Conservation (phyloP, 2,797 vertebrate species). For the Sebastes dallii region DNA sequence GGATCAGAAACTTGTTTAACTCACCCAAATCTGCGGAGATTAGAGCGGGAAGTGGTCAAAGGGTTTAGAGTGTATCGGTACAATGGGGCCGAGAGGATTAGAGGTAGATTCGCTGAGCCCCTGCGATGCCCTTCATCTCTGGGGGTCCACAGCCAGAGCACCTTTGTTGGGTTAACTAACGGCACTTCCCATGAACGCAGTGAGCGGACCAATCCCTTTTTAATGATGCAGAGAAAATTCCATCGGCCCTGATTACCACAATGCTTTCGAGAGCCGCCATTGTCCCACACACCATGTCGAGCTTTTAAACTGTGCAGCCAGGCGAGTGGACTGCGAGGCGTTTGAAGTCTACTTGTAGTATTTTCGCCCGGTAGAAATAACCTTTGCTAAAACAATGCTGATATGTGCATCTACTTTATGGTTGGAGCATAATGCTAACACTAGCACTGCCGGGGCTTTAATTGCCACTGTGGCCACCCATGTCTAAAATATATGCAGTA, state of each 20-base stretch:
- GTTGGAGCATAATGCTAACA: conserved; percentile 28
- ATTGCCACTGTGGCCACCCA: conserved; percentile 43
- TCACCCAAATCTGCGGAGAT: conserved; percentile 68
- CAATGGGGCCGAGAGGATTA: conserved; percentile 75
- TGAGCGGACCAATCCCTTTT: conserved; percentile 77
- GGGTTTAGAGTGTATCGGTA: conserved; percentile 66
- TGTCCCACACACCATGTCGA: conserved; percentile 67
- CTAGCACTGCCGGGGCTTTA: conserved; percentile 24
- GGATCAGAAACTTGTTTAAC: conserved; percentile 73
- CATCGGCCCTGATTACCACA: conserved; percentile 70
- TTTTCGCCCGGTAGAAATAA: conserved; percentile 23
- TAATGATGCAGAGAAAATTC: conserved; percentile 81
- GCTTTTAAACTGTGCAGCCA: conserved; percentile 74
- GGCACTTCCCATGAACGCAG: conserved; percentile 73
- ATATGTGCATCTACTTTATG: conserved; percentile 49
- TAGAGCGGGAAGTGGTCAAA: conserved; percentile 75
- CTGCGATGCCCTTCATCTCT: conserved; percentile 75
- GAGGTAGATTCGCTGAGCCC: conserved; percentile 64
- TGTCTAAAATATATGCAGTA: conserved; percentile 45
- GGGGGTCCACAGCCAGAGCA: conserved; percentile 69
- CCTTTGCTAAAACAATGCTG: conserved; percentile 42
- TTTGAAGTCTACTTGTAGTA: conserved; percentile 58
- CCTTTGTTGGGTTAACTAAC: conserved; percentile 79
- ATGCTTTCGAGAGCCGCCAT: conserved; percentile 62
- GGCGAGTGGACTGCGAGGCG: conserved; percentile 48